A percentile compares a stretch with the other conserved stretches of the same genome.
These are phyloP conservation scores for Henricia sp. DNA, from an alignment of 53 echinoderm and acorn worm species.

Conservation along the genomic window DNA sequence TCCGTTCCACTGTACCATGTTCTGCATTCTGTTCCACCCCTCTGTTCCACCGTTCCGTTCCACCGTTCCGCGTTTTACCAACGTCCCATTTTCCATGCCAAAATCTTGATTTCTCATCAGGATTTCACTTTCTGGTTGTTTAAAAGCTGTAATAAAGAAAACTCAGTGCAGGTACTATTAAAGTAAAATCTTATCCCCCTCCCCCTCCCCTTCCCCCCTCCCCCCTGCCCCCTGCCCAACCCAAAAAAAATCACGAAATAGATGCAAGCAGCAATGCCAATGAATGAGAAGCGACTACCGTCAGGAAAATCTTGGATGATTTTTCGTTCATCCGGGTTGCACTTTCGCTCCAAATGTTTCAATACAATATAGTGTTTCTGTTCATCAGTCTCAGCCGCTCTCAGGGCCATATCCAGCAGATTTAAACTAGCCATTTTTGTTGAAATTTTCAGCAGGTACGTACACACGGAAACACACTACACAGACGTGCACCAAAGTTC, in stretches of 20 bases:
- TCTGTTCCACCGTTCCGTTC: too few species aligned
- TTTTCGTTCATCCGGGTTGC: conserved; percentile 14
- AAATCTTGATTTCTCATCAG: too few species aligned
- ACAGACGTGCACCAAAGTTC: not conserved
- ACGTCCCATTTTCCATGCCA: too few species aligned
- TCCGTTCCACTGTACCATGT: too few species aligned
- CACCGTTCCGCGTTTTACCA: too few species aligned
- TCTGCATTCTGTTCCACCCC: too few species aligned
- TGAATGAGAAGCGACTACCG: not conserved
- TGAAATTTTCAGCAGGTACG: not conserved
- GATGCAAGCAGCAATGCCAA: not conserved
- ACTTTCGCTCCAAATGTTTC: conserved; percentile 48
- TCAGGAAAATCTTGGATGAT: conserved; percentile 52
- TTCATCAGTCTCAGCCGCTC: conserved; percentile 57
- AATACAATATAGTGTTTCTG: conserved; percentile 48
- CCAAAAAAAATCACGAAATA: conserved; percentile 24
- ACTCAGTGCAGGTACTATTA: too few species aligned
- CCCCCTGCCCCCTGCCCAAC: too few species aligned
- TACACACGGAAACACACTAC: not conserved
- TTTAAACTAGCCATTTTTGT: conserved; percentile 43
- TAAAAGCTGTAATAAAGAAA: too few species aligned
- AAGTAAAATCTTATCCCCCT: too few species aligned
- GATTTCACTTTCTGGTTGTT: too few species aligned
- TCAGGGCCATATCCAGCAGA: conserved; percentile 51
- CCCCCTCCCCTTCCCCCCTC: too few species aligned